Evolutionary conservation across 2,888 invertebrate genomes (phyloP), one percentile per base, ranked within the genome.

Genomic region (Tridacna gigas): DNA sequence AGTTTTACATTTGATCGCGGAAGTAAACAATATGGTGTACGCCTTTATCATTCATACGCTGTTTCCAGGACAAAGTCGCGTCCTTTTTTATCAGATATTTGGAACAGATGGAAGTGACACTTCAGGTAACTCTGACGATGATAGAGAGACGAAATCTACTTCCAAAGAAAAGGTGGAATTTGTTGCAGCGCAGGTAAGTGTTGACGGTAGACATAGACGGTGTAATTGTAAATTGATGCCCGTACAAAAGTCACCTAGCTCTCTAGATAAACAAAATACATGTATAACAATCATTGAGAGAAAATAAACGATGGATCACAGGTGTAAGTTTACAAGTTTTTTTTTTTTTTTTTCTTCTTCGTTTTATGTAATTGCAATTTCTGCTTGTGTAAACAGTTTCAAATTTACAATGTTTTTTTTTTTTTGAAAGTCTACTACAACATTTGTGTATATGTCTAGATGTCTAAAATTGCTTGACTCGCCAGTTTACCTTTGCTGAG

Each of bases 1-100:
- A 83, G 37, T 37, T 37, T 37, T 37, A 84, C 75, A 82, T 61
- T 4, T 45, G 45, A 71, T 37, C 71, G 45, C 48, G 71, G 71
- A 71, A 71, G 47, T 79, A 61, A 61, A 20, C 20, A 51, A 37
- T 5, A 93, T 93, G 93, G 93, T 93, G 1, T 90, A 91, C 82
- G 92, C 93, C 37, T 93, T 93, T 79, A 86, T 93, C 22, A 89
- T 93, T 13, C 91, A 92, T 71, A 92, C 91, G 0, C 73, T 93
- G 25, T 77, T 91, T 45, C 91, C 92, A 1, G 92, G 91, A 22
- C 79, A 80, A 4, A 89, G 89, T 66, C 87, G 86, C 74, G 83
- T 93, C 2, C 67, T 93, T 60, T 92, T 89, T 78, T 89, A 91
- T 60, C 86, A 89, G 75, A 74, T 86, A 7, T 91, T 88, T 71